Base-by-base conservation (phyloP, 1,140 invertebrate genomes). In the Tetranychus cinnabarinus region DNA sequence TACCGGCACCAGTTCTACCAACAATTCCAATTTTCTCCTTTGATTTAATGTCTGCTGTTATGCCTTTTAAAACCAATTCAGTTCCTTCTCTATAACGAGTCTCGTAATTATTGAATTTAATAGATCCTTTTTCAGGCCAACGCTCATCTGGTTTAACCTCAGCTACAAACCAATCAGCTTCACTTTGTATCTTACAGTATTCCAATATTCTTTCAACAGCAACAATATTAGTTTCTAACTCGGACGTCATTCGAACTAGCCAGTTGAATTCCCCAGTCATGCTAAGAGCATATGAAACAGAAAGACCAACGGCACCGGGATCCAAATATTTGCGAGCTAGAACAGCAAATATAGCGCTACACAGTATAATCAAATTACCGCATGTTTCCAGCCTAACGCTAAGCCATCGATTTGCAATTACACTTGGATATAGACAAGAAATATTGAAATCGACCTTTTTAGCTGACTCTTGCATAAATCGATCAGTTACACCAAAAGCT, bases 251-350 rank as follows among this genome's bases (percentile, higher is more conserved):
- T 61, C 78, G 68, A 12, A 82, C 78, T 63, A 79, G 67, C 76
- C 75, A 78, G 66, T 78, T 80, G 37, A 82, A 66, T 12, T 74
- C 74, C 64, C 72, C 71, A 36, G 79, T 78, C 6, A 79, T 72
- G 73, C 36, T 60, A 6, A 64, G 48, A 34, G 62, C 63, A 47
- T 60, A 60, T 52, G 55, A 45, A 37, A 63, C 37, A 47, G 76
- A 79, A 36, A 89, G 69, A 2, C 95, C 89, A 61, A 86, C 83
- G 23, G 93, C 68, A 1, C 87, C 87, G 34, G 87, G 79, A 69
- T 86, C 87, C 66, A 96, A 80, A 39, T 6, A 12, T 10, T 42
- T n/a, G 4, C 56, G 56, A 39, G 35, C 10, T 0, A 39, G 35
- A 39, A 58, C 56, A 6, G 39, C 39, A 42, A 58, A 58, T 15